Percentiles rank a stretch among this genome's conserved stretches.
Conservation (phyloP, 2,888 invertebrate genomes). For the Cheilosia pagana region DNA sequence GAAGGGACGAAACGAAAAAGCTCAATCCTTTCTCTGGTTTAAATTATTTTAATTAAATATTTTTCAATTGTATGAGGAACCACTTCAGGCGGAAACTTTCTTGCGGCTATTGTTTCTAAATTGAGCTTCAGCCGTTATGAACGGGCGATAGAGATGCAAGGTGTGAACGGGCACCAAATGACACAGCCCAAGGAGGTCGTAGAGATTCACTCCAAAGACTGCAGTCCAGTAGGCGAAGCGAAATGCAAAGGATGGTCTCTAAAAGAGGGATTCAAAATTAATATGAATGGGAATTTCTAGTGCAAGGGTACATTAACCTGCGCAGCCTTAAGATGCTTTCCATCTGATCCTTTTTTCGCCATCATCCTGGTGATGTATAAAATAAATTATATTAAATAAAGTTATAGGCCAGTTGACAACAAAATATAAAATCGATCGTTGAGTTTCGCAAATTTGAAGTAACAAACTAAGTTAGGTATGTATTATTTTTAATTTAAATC, state of each 20-base stretch:
- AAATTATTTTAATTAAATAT: slow-evolving; percentile 74
- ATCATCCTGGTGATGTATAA: slow-evolving; percentile 15
- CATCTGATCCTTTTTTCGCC: slow-evolving; percentile 39
- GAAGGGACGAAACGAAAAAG: slow-evolving; percentile 33
- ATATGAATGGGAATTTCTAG: not conserved
- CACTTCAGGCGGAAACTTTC: slow-evolving; percentile 45
- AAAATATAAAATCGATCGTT: not conserved
- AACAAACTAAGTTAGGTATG: not conserved
- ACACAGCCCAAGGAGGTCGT: slow-evolving; percentile 77
- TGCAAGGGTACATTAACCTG: slow-evolving; percentile 11
- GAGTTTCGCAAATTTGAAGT: not conserved
- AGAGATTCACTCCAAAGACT: slow-evolving; percentile 76
- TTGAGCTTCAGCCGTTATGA: slow-evolving; percentile 72
- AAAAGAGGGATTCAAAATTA: slow-evolving; percentile 18
- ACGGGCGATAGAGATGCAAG: slow-evolving; percentile 77
- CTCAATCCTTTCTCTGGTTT: slow-evolving; percentile 52
- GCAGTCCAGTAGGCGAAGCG: slow-evolving; percentile 75
- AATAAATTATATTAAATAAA: slow-evolving; percentile 36
- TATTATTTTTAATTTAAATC: not conserved
- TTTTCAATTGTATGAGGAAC: slow-evolving; percentile 23
- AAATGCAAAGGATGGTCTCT: slow-evolving; percentile 34
- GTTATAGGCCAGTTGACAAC: not conserved
- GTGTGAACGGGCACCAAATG: slow-evolving; percentile 77
- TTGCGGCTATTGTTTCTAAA: slow-evolving; percentile 46
- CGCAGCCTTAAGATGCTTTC: slow-evolving; percentile 4